These are phyloP conservation scores for Ariopsis seemanni DNA, from an alignment of 2,113 vertebrate genomes.

Conservation along the genomic window DNA sequence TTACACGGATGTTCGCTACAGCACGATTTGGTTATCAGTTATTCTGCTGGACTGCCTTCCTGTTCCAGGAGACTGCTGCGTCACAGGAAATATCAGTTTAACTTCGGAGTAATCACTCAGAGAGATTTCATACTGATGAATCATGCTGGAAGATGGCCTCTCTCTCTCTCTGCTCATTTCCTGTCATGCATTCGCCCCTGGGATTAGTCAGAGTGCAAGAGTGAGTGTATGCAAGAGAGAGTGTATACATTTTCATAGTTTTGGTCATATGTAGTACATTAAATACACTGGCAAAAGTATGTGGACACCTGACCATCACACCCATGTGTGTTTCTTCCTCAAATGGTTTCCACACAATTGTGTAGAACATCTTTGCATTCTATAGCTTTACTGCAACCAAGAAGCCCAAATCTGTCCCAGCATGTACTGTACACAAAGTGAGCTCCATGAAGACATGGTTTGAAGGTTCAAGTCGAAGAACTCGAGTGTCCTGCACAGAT, in stretches of 20 bases:
- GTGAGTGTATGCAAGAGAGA: no score
- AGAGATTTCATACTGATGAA: not conserved
- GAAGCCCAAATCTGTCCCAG: not conserved
- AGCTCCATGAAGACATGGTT: no score
- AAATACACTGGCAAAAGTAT: no score
- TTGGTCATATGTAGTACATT: no score
- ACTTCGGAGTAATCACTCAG: not conserved
- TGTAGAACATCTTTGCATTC: not conserved
- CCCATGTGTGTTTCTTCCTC: no score
- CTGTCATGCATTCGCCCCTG: not conserved
- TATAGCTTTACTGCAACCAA: not conserved
- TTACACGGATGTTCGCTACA: not conserved
- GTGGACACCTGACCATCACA: no score
- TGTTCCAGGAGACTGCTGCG: not conserved
- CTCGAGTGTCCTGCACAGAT: no score
- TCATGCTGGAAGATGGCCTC: not conserved
- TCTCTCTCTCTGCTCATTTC: not conserved
- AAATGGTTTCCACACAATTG: not conserved
- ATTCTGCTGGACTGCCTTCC: not conserved
- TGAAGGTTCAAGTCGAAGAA: no score
- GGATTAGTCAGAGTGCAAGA: not conserved
- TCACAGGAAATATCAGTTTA: not conserved
- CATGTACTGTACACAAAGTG: no score
- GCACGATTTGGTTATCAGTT: not conserved
- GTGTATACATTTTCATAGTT: no score